Evolutionary conservation across 2,797 vertebrate genomes (phyloP).

Genomic region (Ptychobarbus kaznakovi): DNA sequence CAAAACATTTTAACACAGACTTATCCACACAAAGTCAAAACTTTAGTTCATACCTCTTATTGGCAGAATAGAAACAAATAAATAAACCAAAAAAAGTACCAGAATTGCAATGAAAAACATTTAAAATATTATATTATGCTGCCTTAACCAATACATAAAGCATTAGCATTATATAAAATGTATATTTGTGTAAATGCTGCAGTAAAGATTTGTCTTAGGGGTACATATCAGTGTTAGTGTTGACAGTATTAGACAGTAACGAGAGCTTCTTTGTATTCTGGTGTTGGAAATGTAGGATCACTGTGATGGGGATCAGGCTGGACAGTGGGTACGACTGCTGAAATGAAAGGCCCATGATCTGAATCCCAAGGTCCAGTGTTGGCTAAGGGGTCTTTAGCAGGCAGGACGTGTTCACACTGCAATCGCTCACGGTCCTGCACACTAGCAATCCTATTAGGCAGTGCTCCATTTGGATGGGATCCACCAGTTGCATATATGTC

Average conservation of each 20-base stretch:
- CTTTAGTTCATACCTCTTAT: not conserved
- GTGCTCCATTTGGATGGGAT: not conserved
- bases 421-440: not conserved
- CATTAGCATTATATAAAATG: conserved; percentile 10
- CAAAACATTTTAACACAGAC: not conserved
- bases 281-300: not conserved
- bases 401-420: not conserved
- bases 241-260: not conserved
- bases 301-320: not conserved
- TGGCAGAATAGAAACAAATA: not conserved
- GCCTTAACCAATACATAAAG: not conserved
- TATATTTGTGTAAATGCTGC: not conserved
- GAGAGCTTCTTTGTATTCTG: not conserved
- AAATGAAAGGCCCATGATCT: not conserved
- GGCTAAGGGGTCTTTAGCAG: not conserved
- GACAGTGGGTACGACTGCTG: not conserved
- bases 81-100: not conserved
- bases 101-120: not conserved
- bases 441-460: not conserved
- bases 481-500: not conserved
- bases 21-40: not conserved
- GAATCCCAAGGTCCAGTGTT: not conserved
- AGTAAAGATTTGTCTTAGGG: not conserved
- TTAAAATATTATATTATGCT: not conserved
- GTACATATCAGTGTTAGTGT: not conserved